phyloP scores from a whole-genome alignment of 2,113 vertebrate species.

The Phyllostomus discolor region DNA sequence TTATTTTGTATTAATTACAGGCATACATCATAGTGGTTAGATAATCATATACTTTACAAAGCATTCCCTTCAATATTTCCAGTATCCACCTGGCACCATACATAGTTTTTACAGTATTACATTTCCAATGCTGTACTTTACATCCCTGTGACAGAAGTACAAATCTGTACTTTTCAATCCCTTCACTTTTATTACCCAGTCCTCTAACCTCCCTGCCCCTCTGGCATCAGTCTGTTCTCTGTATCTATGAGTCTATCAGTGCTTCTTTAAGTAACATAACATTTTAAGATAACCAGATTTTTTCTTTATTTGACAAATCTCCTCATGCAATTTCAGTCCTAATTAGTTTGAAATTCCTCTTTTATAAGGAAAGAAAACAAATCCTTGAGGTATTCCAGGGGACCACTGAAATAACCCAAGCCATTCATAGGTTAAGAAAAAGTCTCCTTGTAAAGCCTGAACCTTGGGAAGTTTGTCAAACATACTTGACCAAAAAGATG shows the following conservation, averaged over 20 bases:
- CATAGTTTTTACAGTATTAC: no score
- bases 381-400: not conserved
- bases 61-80: no score
- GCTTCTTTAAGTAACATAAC: not conserved
- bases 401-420: not conserved
- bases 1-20: no score
- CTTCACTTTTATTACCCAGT: not conserved
- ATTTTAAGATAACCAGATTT: not conserved
- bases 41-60: no score
- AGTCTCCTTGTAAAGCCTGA: not conserved
- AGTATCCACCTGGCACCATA: no score
- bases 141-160: no score
- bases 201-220: not conserved
- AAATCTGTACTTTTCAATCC: no score
- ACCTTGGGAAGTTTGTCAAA: not conserved
- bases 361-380: not conserved
- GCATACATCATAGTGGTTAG: no score
- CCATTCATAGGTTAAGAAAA: not conserved
- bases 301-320: not conserved
- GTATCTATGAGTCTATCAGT: not conserved
- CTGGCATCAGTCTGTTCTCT: no score
- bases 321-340: not conserved
- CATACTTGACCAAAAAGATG: not conserved
- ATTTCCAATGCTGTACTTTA: no score
- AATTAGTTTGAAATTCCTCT: not conserved